phyloP scores from a whole-genome alignment of 2,113 vertebrate genomes.

The Crotalus viridis region DNA sequence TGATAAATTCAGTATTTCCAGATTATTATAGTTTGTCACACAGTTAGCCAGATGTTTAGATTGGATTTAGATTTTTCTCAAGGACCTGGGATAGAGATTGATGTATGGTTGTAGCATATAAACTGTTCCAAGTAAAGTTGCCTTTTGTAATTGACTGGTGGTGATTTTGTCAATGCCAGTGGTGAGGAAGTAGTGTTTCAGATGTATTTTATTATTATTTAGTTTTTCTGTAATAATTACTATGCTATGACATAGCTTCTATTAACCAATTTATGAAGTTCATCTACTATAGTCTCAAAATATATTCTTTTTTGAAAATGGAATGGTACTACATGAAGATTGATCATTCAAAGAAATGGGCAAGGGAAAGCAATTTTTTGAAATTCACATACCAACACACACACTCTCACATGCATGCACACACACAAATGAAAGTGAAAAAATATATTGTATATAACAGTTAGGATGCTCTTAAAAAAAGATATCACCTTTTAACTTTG shows the following conservation, averaged over 20 bases:
- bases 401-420: not conserved
- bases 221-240: not conserved
- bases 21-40: not conserved
- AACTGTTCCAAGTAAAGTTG: not conserved
- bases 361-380: not conserved
- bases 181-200: not conserved
- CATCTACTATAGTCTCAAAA: constrained; percentile 27
- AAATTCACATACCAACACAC: not conserved
- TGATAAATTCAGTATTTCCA: not conserved
- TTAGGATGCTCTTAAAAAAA: not conserved
- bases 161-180: not conserved
- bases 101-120: not conserved
- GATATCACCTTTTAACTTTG: not conserved
- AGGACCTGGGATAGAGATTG: not conserved
- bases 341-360: not conserved
- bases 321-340: constrained; percentile 25
- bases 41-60: not conserved
- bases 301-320: constrained; percentile 37
- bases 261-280: constrained; percentile 33
- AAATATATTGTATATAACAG: not conserved
- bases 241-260: constrained; percentile 20
- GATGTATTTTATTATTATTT: not conserved
- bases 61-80: not conserved
- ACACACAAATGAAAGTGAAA: not conserved
- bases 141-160: not conserved